Percentiles rank a stretch among this genome's conserved stretches.
phyloP scores from a whole-genome alignment of 2,888 invertebrate species.

The Lutraria lutraria region DNA sequence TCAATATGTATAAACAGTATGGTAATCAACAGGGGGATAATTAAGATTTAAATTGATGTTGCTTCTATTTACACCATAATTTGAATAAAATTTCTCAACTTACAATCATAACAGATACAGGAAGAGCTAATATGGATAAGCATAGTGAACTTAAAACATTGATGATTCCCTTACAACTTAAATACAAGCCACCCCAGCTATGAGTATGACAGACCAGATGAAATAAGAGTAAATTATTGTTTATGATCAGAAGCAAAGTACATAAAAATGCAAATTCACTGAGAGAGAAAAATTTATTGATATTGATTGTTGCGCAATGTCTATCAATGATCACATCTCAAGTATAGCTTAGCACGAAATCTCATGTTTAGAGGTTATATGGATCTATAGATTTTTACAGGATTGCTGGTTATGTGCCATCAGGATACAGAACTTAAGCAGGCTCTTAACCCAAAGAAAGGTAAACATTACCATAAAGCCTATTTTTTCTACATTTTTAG shows the following conservation, averaged over 20 bases:
- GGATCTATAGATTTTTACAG: neutral
- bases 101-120: no score
- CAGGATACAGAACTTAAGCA: neutral
- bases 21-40: conserved; percentile 10
- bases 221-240: neutral
- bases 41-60: neutral
- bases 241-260: neutral
- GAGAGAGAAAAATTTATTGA: neutral
- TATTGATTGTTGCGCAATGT: neutral
- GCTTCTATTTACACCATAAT: neutral
- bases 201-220: no score
- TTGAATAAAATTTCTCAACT: neutral
- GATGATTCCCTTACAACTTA: no score
- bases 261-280: conserved; percentile 15
- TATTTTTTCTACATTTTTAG: no score
- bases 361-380: neutral
- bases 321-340: neutral
- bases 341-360: conserved; percentile 3
- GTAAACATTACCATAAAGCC: no score
- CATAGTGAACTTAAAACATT: no score
- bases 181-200: no score
- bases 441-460: no score
- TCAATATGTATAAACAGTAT: neutral
- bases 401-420: neutral
- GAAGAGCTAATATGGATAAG: no score